These are phyloP conservation scores for Schlechtendalia chinensis DNA, from an alignment of 1,140 invertebrate genomes.

Conservation along the genomic window DNA sequence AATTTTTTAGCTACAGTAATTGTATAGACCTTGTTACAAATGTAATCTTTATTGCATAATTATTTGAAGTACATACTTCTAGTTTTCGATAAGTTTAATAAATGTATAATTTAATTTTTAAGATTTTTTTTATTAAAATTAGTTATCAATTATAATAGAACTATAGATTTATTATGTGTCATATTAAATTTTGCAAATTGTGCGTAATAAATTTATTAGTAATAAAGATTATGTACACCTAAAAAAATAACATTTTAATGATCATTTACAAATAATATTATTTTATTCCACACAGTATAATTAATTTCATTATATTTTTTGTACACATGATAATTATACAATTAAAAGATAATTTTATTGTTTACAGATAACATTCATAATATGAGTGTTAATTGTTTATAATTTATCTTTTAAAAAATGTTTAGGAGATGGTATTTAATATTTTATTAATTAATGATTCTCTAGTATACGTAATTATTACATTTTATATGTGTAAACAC, in stretches of 20 bases:
- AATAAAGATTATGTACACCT: background rate
- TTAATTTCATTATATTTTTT: background rate
- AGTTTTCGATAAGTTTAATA: background rate
- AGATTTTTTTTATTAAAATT: background rate
- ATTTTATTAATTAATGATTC: background rate
- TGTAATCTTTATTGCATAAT: background rate
- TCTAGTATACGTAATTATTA: background rate
- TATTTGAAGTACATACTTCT: background rate
- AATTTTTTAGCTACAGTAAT: background rate
- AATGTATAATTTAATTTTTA: background rate
- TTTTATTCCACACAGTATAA: background rate
- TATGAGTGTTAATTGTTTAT: slow-evolving; percentile 51
- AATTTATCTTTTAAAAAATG: background rate
- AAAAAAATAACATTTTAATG: background rate
- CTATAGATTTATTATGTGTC: background rate
- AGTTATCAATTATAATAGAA: background rate
- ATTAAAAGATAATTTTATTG: background rate
- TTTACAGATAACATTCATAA: background rate
- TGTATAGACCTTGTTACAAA: background rate
- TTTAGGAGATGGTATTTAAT: background rate
- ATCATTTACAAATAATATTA: background rate
- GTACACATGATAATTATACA: background rate
- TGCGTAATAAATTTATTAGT: background rate
- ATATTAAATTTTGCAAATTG: background rate
- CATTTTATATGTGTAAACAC: slow-evolving; percentile 52